Base-by-base conservation (phyloP, 1,140 invertebrate genomes). In the Bombus affinis region DNA sequence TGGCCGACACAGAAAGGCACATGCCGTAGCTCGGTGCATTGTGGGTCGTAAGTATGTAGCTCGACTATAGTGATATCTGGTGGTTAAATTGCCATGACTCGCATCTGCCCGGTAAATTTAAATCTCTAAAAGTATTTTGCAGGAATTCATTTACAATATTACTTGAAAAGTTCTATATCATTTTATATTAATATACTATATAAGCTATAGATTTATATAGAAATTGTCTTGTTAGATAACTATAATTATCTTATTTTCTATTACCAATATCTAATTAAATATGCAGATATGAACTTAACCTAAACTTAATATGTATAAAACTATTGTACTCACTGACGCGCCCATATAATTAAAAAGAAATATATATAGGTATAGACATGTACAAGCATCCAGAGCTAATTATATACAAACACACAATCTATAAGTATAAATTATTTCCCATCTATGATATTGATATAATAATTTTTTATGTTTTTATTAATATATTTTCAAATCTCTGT, bases 1-100 rank as follows among this genome's bases (percentile, higher is more conserved):
- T 96, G 96, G 96, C 96, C 96, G 96, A 96, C 95, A 95, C 95
- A 95, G 95, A 95, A 95, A 96, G 96, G 96, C 96, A 96, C 96
- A 96, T 96, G 96, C 96, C 96, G 96, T 95, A 95, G 95, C 95
- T 95, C 95, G 94, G 94, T 96, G 95, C 95, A 96, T 96, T 96
- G 93, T 95, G 95, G 95, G 94, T 90, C 91, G 88, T 81, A 86
- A 90, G 68, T 90, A 87, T 86, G 81, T 89, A 76, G 81, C 72
- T 77, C 83, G 79, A 78, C 57, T 68, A 32, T 32, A 71, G 80
- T 72, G 79, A 72, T 39, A 75, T 81, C 85, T 88, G n/a, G 22
- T 25, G 75, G 85, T 32, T 44, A 42, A 0, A 59, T 42, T 39
- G n/a, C 22, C 39, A 47, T 37, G 15, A 70, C 35, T 68, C 28